Conservation (phyloP, 2,113 vertebrate species). For the Meleagris gallopavo region DNA sequence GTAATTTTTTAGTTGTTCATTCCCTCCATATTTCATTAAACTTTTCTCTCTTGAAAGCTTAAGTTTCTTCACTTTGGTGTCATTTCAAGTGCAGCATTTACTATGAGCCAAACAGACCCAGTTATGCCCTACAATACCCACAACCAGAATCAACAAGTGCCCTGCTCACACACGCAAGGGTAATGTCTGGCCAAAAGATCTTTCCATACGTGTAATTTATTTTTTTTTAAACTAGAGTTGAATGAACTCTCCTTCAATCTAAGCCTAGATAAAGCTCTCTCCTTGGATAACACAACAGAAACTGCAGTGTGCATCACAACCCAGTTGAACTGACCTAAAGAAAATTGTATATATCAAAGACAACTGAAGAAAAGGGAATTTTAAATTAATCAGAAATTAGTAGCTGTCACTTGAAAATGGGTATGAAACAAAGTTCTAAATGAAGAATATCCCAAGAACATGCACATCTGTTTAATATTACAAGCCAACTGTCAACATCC, state of each 20-base stretch:
- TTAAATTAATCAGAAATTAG: constrained; percentile 85
- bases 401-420: constrained; percentile 80
- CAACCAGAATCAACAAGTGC: neutral
- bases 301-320: neutral
- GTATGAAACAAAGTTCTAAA: constrained; percentile 80
- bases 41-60: neutral
- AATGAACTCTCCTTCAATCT: constrained; percentile 38
- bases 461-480: constrained; percentile 98
- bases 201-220: constrained; percentile 12
- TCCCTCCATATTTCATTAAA: neutral
- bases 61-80: neutral
- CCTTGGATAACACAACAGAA: neutral
- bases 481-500: constrained; percentile 93
- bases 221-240: neutral
- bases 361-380: constrained; percentile 64
- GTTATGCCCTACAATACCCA: neutral
- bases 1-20: neutral
- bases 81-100: neutral
- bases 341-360: constrained; percentile 55
- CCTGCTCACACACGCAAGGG: neutral
- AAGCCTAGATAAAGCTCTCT: neutral
- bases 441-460: constrained; percentile 87
- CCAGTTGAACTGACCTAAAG: constrained; percentile 20
- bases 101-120: neutral
- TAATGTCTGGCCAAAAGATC: constrained; percentile 18